A percentile compares a stretch with the other conserved stretches of the same genome.
These are phyloP conservation scores for Hofmannophila pseudospretella DNA, from an alignment of 2,888 invertebrate genomes.

Conservation along the genomic window DNA sequence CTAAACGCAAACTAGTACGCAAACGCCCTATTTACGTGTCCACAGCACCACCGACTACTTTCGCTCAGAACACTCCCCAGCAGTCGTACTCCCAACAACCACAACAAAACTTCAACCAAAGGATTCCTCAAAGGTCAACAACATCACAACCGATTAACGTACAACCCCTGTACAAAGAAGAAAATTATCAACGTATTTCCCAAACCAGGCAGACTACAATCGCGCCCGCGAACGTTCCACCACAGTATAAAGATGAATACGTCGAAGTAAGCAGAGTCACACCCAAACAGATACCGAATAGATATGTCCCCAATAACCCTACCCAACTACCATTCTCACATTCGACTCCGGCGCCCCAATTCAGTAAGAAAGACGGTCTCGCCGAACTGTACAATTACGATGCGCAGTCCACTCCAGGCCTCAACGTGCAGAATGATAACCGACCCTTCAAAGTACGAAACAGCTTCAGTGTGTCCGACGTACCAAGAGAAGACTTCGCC, in stretches of 20 bases:
- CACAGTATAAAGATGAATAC: slow-evolving; percentile 62
- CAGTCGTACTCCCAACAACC: slow-evolving; percentile 35
- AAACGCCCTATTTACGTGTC: slow-evolving; percentile 58
- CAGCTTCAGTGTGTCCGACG: slow-evolving; percentile 52
- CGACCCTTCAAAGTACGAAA: slow-evolving; percentile 55
- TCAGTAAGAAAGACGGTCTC: slow-evolving; percentile 61
- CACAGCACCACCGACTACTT: slow-evolving; percentile 43
- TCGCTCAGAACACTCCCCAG: slow-evolving; percentile 24
- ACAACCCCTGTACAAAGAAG: neutral
- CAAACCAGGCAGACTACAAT: slow-evolving; percentile 35
- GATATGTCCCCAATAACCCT: slow-evolving; percentile 42
- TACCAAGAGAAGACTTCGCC: slow-evolving; percentile 45
- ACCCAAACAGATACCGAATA: slow-evolving; percentile 45
- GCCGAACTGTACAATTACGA: slow-evolving; percentile 70
- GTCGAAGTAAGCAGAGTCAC: slow-evolving; percentile 67
- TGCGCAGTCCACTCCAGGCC: slow-evolving; percentile 52
- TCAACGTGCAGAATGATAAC: slow-evolving; percentile 47
- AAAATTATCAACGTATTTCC: slow-evolving; percentile 29
- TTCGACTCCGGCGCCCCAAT: slow-evolving; percentile 38
- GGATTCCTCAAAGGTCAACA: slow-evolving; percentile 18
- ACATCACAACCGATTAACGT: slow-evolving; percentile 13
- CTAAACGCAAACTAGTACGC: slow-evolving; percentile 59
- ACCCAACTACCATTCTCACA: slow-evolving; percentile 41
- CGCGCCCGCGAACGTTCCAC: slow-evolving; percentile 50
- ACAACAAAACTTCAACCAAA: slow-evolving; percentile 7